Percentiles rank a stretch among this genome's conserved stretches.
phyloP scores from a whole-genome alignment of 2,113 vertebrate genomes.

The Paramormyrops kingsleyae region DNA sequence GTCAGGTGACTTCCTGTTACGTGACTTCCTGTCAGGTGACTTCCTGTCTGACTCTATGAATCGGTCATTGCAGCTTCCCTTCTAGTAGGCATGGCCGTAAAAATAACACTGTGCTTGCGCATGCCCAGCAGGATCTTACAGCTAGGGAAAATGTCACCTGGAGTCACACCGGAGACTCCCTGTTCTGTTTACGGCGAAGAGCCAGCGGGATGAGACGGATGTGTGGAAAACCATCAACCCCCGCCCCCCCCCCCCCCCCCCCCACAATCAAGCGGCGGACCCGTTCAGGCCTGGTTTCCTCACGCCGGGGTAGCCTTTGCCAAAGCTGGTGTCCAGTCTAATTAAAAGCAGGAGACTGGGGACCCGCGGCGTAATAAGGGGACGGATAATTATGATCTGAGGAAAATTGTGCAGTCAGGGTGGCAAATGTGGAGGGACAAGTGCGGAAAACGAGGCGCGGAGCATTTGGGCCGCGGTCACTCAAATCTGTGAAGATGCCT shows the following conservation, averaged over 20 bases:
- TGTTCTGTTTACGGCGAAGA: constrained; percentile 19
- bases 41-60: not conserved
- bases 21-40: not conserved
- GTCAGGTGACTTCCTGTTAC: not conserved
- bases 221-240: constrained; percentile 17
- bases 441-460: constrained; percentile 85
- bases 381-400: constrained; percentile 71
- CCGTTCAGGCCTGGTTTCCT: constrained; percentile 67
- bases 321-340: constrained; percentile 61
- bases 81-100: no score
- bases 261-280: constrained; percentile 35
- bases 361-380: constrained; percentile 61
- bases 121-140: not conserved
- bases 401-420: constrained; percentile 71
- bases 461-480: constrained; percentile 86
- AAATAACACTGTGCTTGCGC: not conserved
- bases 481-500: constrained; percentile 72
- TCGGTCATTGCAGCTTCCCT: not conserved
- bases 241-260: not conserved
- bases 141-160: not conserved
- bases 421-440: constrained; percentile 91
- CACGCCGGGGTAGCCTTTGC: constrained; percentile 60
- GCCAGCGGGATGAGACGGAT: constrained; percentile 28
- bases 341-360: constrained; percentile 58
- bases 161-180: not conserved